phyloP scores from a whole-genome alignment of 1,140 invertebrate species.

The Eumaeus atala region DNA sequence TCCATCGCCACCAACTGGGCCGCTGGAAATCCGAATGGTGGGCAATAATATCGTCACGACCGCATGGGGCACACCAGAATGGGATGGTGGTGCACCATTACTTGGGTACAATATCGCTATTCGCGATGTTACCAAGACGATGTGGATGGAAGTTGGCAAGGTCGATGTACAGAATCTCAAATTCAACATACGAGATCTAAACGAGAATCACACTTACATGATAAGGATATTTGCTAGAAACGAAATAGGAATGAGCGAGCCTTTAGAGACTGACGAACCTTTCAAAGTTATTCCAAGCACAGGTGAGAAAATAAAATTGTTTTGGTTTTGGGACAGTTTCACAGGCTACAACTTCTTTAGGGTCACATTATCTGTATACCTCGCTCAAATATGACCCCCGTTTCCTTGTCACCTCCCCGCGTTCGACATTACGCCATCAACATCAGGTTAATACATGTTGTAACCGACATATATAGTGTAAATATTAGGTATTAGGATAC shows the following conservation, averaged over 20 bases:
- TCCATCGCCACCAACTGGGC: conserved; percentile 91
- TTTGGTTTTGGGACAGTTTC: no score
- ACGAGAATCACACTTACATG: conserved; percentile 92
- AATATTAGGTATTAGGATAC: no score
- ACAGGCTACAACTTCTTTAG: no score
- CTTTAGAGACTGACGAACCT: conserved; percentile 93
- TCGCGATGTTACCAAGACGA: conserved; percentile 91
- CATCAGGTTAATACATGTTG: no score
- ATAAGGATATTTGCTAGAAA: conserved; percentile 95
- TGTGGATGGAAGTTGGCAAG: conserved; percentile 97
- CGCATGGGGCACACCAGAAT: conserved; percentile 95
- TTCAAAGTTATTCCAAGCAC: conserved; percentile 87
- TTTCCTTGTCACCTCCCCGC: no score
- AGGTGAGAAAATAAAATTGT: conserved; percentile 76
- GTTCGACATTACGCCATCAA: no score
- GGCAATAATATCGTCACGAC: conserved; percentile 89
- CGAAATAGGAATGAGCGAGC: conserved; percentile 95
- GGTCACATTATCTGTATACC: no score
- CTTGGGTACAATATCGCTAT: conserved; percentile 95
- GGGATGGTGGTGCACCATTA: conserved; percentile 93
- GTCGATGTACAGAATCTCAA: conserved; percentile 88
- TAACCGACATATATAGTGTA: no score
- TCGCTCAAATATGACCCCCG: no score
- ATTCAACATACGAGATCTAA: conserved; percentile 89
- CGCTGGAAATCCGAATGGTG: conserved; percentile 87